These are phyloP conservation scores for Zaprionus capensis DNA, from an alignment of 1,140 invertebrate genomes.

Conservation along the genomic window DNA sequence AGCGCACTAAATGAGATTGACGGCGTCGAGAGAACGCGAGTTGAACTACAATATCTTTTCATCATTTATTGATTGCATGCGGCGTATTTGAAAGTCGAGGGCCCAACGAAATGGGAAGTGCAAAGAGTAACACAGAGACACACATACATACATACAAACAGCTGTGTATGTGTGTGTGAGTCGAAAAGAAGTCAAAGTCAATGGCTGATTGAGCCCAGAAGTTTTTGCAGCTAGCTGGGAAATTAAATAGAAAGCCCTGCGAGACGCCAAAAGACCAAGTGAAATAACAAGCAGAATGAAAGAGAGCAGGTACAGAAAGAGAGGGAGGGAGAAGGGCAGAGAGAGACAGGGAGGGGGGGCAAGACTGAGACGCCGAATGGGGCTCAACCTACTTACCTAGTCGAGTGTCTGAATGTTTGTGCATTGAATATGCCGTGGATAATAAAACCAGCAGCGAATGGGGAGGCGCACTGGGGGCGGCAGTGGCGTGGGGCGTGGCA, in stretches of 20 bases:
- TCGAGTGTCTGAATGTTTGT: conserved; percentile 80
- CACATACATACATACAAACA: neutral
- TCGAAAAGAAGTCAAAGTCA: conserved; percentile 36
- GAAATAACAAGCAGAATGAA: conserved; percentile 9
- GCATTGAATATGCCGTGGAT: conserved; percentile 77
- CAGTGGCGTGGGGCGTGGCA: conserved; percentile 50
- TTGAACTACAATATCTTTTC: conserved; percentile 39
- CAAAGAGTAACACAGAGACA: conserved; percentile 10
- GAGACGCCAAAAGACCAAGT: conserved; percentile 40
- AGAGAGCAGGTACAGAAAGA: neutral
- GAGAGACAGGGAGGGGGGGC: conserved; percentile 8
- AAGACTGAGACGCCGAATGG: conserved; percentile 28
- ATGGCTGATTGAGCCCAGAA: conserved; percentile 64
- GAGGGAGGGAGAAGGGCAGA: neutral
- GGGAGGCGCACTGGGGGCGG: conserved; percentile 19
- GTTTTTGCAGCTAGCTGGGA: conserved; percentile 60
- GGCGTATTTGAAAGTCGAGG: conserved; percentile 28
- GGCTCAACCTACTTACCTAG: conserved; percentile 77
- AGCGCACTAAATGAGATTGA: conserved; percentile 47
- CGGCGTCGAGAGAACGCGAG: neutral
- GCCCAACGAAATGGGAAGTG: conserved; percentile 25
- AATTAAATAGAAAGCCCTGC: conserved; percentile 77
- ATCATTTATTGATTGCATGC: conserved; percentile 54
- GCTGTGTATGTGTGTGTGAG: conserved; percentile 4
- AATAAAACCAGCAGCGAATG: conserved; percentile 66